Evolutionary conservation across 2,797 vertebrate species (phyloP).

Genomic region (Carduelis carduelis): DNA sequence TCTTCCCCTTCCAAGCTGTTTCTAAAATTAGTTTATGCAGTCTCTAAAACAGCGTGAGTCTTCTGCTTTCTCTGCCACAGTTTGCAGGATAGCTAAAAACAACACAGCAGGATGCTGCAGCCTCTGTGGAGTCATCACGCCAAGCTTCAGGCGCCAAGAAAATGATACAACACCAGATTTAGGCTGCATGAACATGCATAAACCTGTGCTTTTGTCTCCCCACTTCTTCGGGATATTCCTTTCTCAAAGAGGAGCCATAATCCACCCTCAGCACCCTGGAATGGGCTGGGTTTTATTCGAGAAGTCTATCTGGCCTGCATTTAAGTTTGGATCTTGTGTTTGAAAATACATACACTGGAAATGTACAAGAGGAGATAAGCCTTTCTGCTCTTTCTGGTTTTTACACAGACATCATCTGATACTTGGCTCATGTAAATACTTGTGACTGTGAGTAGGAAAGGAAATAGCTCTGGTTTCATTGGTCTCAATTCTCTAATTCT

Average conservation of each 20-base stretch:
- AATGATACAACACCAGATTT: not conserved
- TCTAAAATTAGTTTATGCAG: constrained; percentile 15
- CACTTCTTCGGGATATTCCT: not conserved
- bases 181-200: not conserved
- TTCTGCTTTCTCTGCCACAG: not conserved
- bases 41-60: not conserved
- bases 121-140: not conserved
- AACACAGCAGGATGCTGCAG: not conserved
- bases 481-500: constrained; percentile 35
- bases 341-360: not conserved
- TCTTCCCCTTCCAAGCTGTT: not conserved
- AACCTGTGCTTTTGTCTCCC: not conserved
- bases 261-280: not conserved
- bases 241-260: not conserved
- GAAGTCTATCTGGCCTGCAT: not conserved
- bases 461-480: not conserved
- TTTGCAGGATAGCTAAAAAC: not conserved
- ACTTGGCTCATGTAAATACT: not conserved
- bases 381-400: not conserved
- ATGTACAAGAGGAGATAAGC: not conserved
- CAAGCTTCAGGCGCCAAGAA: not conserved
- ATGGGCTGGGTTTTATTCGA: not conserved
- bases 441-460: not conserved
- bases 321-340: not conserved
- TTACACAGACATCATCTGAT: not conserved